Evolutionary conservation across 2,888 invertebrate genomes (phyloP).

Genomic region (Drosophila nr. fundita): DNA sequence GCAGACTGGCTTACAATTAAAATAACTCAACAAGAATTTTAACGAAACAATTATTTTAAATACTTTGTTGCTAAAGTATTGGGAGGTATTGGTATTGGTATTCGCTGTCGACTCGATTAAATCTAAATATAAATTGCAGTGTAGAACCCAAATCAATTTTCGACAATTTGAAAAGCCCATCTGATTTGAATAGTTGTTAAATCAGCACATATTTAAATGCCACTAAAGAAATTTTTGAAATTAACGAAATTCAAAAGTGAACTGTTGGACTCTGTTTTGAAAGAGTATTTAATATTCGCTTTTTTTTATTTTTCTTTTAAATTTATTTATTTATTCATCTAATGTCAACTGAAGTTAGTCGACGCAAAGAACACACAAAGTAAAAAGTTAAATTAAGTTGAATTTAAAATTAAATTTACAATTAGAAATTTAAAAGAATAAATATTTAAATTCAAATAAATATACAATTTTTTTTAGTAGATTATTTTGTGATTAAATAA

Average conservation of each 20-base stretch:
- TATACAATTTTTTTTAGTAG: background rate
- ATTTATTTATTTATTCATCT: too few relatives aligned
- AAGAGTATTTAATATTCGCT: background rate
- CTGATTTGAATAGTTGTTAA: background rate
- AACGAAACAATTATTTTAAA: background rate
- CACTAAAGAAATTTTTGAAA: background rate
- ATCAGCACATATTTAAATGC: background rate
- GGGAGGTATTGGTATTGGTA: too few relatives aligned
- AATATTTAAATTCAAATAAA: background rate
- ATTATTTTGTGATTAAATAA: conserved; percentile 9
- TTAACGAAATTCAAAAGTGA: too few relatives aligned
- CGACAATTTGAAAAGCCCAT: background rate
- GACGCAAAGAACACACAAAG: too few relatives aligned
- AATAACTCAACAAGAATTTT: background rate
- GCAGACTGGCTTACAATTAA: too few relatives aligned
- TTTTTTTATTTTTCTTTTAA: rapidly evolving
- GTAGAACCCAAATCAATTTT: background rate
- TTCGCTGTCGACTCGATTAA: background rate
- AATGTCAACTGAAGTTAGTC: too few relatives aligned
- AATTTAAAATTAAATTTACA: too few relatives aligned
- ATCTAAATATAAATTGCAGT: background rate
- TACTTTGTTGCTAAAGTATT: background rate
- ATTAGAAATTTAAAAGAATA: too few relatives aligned
- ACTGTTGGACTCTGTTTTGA: background rate
- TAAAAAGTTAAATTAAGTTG: too few relatives aligned